phyloP scores from a whole-genome alignment of 64 coral and sea anemone species.

The Montipora efflorescens region DNA sequence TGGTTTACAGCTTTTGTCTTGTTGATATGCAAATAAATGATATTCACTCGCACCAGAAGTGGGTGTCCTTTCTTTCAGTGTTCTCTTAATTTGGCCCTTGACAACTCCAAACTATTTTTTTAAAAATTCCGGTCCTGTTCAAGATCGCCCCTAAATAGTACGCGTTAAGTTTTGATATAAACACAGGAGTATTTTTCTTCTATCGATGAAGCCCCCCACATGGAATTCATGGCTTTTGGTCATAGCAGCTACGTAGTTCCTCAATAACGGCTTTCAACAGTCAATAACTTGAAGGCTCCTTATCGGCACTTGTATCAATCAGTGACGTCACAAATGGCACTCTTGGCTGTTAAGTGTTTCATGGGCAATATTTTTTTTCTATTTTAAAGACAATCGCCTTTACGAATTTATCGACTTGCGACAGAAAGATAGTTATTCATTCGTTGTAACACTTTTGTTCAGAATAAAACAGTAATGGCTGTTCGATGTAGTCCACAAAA shows the following conservation, averaged over 20 bases:
- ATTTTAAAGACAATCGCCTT: neutral
- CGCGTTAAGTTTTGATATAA: neutral
- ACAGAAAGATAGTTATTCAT: neutral
- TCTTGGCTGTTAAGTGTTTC: neutral
- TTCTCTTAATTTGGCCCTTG: neutral
- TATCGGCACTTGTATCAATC: neutral
- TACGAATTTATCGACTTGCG: neutral
- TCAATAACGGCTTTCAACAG: neutral
- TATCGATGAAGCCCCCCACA: neutral
- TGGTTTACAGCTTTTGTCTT: neutral
- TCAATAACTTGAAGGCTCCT: neutral
- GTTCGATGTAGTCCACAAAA: neutral
- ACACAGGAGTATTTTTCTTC: neutral
- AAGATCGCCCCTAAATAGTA: too few relatives aligned
- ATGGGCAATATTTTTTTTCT: neutral
- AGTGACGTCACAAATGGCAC: constrained; percentile 14
- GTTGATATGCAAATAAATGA: neutral
- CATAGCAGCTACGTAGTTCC: neutral
- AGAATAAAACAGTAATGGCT: neutral
- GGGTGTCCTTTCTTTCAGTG: neutral
- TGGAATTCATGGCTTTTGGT: neutral
- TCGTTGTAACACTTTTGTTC: neutral
- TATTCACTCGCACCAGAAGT: neutral
- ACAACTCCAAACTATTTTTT: neutral
- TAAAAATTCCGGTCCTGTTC: too few relatives aligned